Conservation (phyloP, 1,140 invertebrate species). For the Monomorium pharaonis region DNA sequence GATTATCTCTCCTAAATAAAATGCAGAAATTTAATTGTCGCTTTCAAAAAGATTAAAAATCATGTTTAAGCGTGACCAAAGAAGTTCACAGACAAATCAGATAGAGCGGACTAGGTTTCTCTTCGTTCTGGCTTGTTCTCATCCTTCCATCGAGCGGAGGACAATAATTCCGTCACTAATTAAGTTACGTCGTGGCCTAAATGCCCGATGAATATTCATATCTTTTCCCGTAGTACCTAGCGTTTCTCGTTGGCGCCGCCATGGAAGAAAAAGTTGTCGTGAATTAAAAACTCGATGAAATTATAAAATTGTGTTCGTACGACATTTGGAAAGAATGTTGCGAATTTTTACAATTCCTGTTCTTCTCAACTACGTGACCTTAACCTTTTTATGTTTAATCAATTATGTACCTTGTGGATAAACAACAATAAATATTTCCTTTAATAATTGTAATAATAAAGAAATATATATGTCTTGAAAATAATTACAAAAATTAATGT, state of each 20-base stretch:
- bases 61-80: conserved; percentile 15
- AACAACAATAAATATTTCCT: background rate
- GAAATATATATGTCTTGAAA: background rate
- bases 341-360: conserved; percentile 61
- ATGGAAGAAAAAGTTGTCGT: conserved; percentile 73
- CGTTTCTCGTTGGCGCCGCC: conserved; percentile 40
- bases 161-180: conserved; percentile 78
- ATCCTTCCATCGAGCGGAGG: conserved; percentile 67
- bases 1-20: background rate
- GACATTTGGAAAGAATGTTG: conserved; percentile 61
- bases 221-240: conserved; percentile 53
- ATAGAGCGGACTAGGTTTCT: conserved; percentile 60
- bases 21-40: conserved; percentile 25
- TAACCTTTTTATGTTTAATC: background rate
- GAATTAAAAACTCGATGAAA: conserved; percentile 75
- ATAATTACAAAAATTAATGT: background rate
- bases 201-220: conserved; percentile 80
- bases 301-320: conserved; percentile 72
- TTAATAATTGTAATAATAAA: background rate
- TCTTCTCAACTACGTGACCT: background rate
- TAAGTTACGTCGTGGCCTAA: conserved; percentile 77
- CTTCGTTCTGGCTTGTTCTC: conserved; percentile 63
- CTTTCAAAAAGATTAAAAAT: conserved; percentile 44
- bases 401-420: background rate
- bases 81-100: conserved; percentile 72